Evolutionary conservation across 1,140 invertebrate species (phyloP).

Genomic region (Hylyphantes graminicola): DNA sequence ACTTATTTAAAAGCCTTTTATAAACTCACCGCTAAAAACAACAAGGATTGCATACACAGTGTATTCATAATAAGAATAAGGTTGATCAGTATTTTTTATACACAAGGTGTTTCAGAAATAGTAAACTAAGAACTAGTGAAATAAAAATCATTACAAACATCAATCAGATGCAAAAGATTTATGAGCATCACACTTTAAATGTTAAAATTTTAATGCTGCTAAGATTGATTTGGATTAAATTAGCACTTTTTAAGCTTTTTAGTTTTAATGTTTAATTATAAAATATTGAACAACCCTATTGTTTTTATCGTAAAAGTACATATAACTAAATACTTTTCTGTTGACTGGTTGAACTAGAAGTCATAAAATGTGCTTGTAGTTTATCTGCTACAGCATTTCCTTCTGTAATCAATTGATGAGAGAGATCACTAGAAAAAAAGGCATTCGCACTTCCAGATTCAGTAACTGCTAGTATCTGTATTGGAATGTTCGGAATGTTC

Average conservation of each 20-base stretch:
- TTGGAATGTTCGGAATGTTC: conserved; percentile 93
- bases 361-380: conserved; percentile 92
- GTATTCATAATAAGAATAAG: too few relatives aligned
- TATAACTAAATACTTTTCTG: conserved; percentile 78
- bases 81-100: too few relatives aligned
- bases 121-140: too few relatives aligned
- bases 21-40: too few relatives aligned
- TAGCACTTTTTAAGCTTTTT: background rate
- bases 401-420: conserved; percentile 90
- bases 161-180: too few relatives aligned
- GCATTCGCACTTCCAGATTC: conserved; percentile 83
- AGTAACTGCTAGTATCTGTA: conserved; percentile 93
- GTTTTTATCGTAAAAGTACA: background rate
- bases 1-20: too few relatives aligned
- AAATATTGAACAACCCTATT: background rate
- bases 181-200: too few relatives aligned
- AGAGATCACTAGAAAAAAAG: conserved; percentile 90
- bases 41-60: too few relatives aligned
- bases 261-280: background rate
- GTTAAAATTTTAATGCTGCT: too few relatives aligned
- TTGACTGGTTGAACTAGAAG: conserved; percentile 81
- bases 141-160: too few relatives aligned
- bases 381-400: conserved; percentile 92
- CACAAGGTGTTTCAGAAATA: too few relatives aligned
- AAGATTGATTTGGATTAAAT: background rate